Conservation (phyloP, 2,888 invertebrate species). For the Philaethria dido region DNA sequence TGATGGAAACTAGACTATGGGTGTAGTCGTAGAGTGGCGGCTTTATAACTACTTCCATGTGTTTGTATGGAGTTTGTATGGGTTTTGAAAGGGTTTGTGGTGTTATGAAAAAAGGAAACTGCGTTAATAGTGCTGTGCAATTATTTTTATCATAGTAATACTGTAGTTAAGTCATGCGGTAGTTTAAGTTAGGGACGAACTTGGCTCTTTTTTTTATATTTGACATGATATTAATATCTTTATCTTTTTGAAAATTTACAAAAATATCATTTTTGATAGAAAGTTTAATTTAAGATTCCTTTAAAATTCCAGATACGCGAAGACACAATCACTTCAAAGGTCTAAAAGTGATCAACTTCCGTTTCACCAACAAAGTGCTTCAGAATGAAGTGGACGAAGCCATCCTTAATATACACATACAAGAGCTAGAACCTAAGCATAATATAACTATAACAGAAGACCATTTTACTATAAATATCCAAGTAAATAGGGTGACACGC, state of each 20-base stretch:
- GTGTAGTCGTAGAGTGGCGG: slow-evolving; percentile 73
- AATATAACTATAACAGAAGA: slow-evolving; percentile 68
- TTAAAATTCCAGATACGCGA: slow-evolving; percentile 84
- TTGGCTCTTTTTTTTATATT: slow-evolving; percentile 26
- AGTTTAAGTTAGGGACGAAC: slow-evolving; percentile 20
- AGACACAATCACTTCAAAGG: slow-evolving; percentile 87
- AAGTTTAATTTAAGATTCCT: neutral
- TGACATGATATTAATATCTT: neutral
- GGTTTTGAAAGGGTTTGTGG: slow-evolving; percentile 27
- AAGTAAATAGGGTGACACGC: slow-evolving; percentile 72
- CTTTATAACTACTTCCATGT: slow-evolving; percentile 53
- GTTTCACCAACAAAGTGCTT: slow-evolving; percentile 87
- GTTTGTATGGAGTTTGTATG: slow-evolving; percentile 25
- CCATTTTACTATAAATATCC: slow-evolving; percentile 66
- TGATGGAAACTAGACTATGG: slow-evolving; percentile 48
- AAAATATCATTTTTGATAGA: neutral
- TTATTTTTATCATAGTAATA: neutral
- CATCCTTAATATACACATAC: slow-evolving; percentile 87
- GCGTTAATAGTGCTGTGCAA: neutral
- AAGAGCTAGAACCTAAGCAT: slow-evolving; percentile 69
- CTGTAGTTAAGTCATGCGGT: neutral
- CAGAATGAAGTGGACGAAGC: slow-evolving; percentile 88
- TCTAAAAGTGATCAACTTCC: slow-evolving; percentile 88
- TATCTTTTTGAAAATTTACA: neutral
- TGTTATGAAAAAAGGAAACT: slow-evolving; percentile 41